Conservation (phyloP, 2,888 invertebrate genomes). For the Trachelus stipa region DNA sequence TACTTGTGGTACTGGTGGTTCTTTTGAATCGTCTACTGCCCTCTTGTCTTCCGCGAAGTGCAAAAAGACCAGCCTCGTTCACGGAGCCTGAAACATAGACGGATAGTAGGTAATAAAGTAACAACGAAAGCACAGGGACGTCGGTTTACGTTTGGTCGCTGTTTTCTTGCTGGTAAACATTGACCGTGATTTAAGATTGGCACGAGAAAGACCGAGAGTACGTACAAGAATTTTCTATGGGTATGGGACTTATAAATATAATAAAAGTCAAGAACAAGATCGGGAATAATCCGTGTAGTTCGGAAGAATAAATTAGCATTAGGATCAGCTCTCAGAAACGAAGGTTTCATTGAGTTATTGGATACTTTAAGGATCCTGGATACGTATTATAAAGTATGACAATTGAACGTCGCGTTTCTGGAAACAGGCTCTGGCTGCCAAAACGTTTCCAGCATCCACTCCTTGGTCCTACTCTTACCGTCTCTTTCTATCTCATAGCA, state of each 20-base stretch:
- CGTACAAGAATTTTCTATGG: neutral
- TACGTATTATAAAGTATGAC: neutral
- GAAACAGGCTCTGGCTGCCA: neutral
- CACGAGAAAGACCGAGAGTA: neutral
- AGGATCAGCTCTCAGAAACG: neutral
- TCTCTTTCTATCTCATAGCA: neutral
- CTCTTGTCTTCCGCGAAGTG: conserved; percentile 58
- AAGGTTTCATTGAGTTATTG: neutral
- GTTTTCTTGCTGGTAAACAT: neutral
- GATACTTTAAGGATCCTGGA: neutral
- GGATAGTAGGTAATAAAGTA: neutral
- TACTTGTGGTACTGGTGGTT: conserved; percentile 48
- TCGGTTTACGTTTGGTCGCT: neutral
- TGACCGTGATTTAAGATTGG: neutral
- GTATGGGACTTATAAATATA: neutral
- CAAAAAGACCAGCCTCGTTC: conserved; percentile 61
- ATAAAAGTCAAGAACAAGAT: neutral
- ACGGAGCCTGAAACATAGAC: conserved; percentile 53
- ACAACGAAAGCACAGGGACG: neutral
- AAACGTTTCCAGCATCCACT: neutral
- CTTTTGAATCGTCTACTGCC: conserved; percentile 53
- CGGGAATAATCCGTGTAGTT: neutral
- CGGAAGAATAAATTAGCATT: neutral
- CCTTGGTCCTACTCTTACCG: neutral
- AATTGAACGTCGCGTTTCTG: neutral